Evolutionary conservation across 2,888 invertebrate genomes (phyloP).

Genomic region (Epistrophe eligans): DNA sequence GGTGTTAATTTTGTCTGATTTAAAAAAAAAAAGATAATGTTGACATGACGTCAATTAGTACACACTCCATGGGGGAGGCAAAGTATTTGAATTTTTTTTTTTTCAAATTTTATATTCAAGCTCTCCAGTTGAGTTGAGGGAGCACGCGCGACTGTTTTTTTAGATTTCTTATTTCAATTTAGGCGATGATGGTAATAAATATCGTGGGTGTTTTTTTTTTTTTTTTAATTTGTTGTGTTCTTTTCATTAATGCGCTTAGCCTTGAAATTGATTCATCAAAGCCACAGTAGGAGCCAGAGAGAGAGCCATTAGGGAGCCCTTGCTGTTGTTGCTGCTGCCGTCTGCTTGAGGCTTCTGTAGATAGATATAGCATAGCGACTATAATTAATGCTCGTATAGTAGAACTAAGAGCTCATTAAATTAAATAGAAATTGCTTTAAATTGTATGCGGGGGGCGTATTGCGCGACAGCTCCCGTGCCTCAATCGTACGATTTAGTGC

Average conservation of each 20-base stretch:
- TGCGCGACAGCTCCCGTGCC: slow-evolving; percentile 25
- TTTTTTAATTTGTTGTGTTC: background rate
- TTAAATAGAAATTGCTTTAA: slow-evolving; percentile 75
- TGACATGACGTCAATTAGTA: slow-evolving; percentile 74
- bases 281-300: slow-evolving; percentile 25
- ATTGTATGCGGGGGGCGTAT: slow-evolving; percentile 23
- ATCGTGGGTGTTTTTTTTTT: slow-evolving; percentile 24
- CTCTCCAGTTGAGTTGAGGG: background rate
- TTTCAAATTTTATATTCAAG: slow-evolving; percentile 2
- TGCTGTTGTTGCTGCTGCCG: background rate
- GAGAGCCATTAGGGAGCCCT: slow-evolving; percentile 18
- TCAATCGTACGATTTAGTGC: slow-evolving; percentile 66
- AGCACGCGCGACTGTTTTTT: slow-evolving; percentile 41
- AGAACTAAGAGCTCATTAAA: slow-evolving; percentile 71
- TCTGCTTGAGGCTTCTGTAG: slow-evolving; percentile 7
- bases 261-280: slow-evolving; percentile 75
- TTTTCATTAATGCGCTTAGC: slow-evolving; percentile 41
- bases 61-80: slow-evolving; percentile 42
- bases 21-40: slow-evolving; percentile 61
- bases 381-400: slow-evolving; percentile 56
- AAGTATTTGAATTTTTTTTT: background rate
- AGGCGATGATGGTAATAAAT: slow-evolving; percentile 43
- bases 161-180: slow-evolving; percentile 26
- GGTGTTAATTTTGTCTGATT: slow-evolving; percentile 74
- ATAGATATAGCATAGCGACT: background rate